Evolutionary conservation across 2,888 invertebrate genomes (phyloP), one percentile per base, ranked within the genome.

Genomic region (Orchestes rusci): DNA sequence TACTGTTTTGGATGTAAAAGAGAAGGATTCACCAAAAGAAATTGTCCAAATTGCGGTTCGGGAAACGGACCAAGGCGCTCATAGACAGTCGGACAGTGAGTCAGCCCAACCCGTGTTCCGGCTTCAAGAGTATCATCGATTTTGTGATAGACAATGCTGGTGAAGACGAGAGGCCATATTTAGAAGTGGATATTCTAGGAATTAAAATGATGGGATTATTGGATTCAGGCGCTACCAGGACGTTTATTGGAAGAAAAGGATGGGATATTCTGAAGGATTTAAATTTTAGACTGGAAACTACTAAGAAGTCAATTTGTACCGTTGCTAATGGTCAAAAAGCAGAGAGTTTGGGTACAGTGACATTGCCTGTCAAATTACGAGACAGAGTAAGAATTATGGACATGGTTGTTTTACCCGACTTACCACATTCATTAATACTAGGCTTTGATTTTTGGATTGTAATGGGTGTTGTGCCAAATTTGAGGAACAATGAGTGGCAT

Each of bases 391-490:
- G n/a, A n/a, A n/a, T n/a, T n/a, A n/a, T n/a, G n/a, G n/a, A n/a
- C n/a, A n/a, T n/a, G n/a, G n/a, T n/a, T n/a, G n/a, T n/a, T n/a
- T n/a, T n/a, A n/a, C n/a, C n/a, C n/a, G n/a, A n/a, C n/a, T n/a
- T 31, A 13, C 35, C 35, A 5, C 35, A 34, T 17, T 16, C 12
- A 7, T 16, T 34, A 8, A 34, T 34, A 16, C 12, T 34, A 12
- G 35, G 35, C 7, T 13, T 7, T 7, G 35, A 34, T 34, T 34
- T 34, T 34, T 34, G 35, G 35, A 34, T 16, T 13, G 13, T 17
- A 8, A 34, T 34, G 35, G 16, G 16, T 16, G 17, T 34, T 7
- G 35, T 34, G 17, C 35, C 35, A 13, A n/a, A n/a, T n/a, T n/a
- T n/a, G n/a, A n/a, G n/a, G n/a, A n/a, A n/a, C n/a, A n/a, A n/a